Percentiles rank a stretch among this genome's conserved stretches.
phyloP scores from a whole-genome alignment of 2,888 invertebrate genomes.

The Peribatodes rhomboidaria region DNA sequence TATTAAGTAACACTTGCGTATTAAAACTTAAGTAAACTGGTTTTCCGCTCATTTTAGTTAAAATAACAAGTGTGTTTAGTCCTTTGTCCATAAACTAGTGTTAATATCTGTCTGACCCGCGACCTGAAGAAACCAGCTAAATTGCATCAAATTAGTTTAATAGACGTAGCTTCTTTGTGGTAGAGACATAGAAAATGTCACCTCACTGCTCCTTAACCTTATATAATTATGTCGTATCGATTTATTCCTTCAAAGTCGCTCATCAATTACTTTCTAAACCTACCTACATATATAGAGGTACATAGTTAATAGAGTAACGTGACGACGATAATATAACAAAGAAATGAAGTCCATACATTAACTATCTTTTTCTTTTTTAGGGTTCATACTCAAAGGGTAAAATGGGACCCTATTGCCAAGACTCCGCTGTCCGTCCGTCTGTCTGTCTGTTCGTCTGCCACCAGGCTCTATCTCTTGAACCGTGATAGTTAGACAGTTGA shows the following conservation, averaged over 20 bases:
- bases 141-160: conserved; percentile 57
- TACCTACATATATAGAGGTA: too few species aligned
- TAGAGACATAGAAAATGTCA: conserved; percentile 31
- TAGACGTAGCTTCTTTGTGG: conserved; percentile 31
- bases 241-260: conserved; percentile 39
- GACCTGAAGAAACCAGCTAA: conserved; percentile 55
- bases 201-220: conserved; percentile 42
- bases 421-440: too few species aligned
- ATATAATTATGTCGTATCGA: conserved; percentile 43
- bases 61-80: background rate
- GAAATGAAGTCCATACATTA: background rate
- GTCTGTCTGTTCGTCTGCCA: too few species aligned
- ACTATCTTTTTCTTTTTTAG: too few species aligned
- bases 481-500: too few species aligned
- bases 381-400: too few species aligned
- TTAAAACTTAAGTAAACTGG: background rate
- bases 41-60: background rate
- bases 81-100: conserved; percentile 16
- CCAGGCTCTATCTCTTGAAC: too few species aligned
- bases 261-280: conserved; percentile 23
- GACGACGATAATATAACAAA: background rate
- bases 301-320: background rate
- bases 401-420: too few species aligned
- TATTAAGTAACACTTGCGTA: background rate
- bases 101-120: conserved; percentile 53